Percentiles rank a stretch among this genome's conserved stretches.
These are phyloP conservation scores for Atta texana DNA, from an alignment of 1,140 invertebrate genomes.

Conservation along the genomic window DNA sequence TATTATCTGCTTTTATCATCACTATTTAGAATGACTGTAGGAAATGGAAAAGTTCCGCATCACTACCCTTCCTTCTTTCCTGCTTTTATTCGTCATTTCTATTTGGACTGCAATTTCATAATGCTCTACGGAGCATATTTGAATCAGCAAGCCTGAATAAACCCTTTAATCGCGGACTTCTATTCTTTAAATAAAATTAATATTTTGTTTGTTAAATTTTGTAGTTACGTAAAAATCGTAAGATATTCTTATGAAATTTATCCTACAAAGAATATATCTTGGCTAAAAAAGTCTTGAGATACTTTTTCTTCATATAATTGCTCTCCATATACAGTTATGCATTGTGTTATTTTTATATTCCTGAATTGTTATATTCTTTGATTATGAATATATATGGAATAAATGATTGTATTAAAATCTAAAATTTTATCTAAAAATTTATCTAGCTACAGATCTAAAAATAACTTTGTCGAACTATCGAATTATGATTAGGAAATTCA, in stretches of 20 bases:
- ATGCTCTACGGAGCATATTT: constrained; percentile 7
- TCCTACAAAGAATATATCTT: background rate
- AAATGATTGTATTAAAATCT: too few species aligned
- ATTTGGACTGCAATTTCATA: constrained; percentile 61
- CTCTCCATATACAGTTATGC: too few species aligned
- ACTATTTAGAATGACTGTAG: constrained; percentile 11
- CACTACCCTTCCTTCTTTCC: constrained; percentile 23
- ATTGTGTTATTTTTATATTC: background rate
- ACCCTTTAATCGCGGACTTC: constrained; percentile 58
- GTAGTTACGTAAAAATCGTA: constrained; percentile 2
- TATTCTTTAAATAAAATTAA: constrained; percentile 62
- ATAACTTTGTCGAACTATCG: too few species aligned
- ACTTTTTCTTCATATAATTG: background rate
- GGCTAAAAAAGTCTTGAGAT: background rate
- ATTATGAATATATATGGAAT: background rate
- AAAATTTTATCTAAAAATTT: too few species aligned
- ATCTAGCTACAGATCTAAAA: too few species aligned
- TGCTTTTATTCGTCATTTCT: constrained; percentile 63
- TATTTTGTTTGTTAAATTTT: constrained; percentile 60
- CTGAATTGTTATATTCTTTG: background rate
- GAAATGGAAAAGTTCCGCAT: constrained; percentile 41
- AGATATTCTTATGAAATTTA: constrained; percentile 40
- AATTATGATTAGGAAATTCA: too few species aligned
- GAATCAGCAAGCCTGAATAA: constrained; percentile 26
- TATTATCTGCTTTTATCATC: background rate